These are phyloP conservation scores for Equus quagga DNA, from an alignment of 2,113 vertebrate genomes.

Conservation along the genomic window DNA sequence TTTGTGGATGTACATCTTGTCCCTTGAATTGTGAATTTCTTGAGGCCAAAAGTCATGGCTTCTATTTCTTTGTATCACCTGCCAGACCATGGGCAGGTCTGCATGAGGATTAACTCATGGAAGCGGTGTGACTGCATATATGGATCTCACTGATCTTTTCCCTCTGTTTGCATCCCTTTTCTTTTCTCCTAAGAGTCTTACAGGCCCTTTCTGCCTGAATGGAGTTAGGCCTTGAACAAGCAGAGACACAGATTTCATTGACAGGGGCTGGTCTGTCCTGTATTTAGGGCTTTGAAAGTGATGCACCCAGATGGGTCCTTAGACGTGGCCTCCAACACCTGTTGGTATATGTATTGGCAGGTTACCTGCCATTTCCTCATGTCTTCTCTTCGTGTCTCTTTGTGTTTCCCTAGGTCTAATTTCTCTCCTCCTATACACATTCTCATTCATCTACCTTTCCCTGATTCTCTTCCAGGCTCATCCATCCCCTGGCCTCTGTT, in stretches of 20 bases:
- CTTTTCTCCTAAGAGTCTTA: not conserved
- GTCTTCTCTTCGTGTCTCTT: not conserved
- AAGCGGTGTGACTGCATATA: not conserved
- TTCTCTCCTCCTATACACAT: not conserved
- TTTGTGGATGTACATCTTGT: not conserved
- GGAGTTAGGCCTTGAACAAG: not conserved
- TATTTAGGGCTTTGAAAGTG: not conserved
- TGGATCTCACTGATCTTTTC: not conserved
- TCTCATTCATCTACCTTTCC: not conserved
- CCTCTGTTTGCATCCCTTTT: not conserved
- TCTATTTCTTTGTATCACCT: not conserved
- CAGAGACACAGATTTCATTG: not conserved
- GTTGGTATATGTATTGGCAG: not conserved
- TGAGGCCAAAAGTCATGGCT: not conserved
- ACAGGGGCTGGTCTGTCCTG: not conserved
- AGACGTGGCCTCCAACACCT: not conserved
- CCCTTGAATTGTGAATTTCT: not conserved
- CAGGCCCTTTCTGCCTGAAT: not conserved
- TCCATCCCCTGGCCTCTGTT: not conserved
- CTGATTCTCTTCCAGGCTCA: not conserved
- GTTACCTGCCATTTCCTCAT: not conserved
- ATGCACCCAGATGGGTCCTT: not conserved
- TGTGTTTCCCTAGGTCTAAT: not conserved
- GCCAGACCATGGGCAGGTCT: not conserved
- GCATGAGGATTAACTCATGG: not conserved